Conservation (phyloP, 2,888 invertebrate species). For the Nephrotoma flavescens region DNA sequence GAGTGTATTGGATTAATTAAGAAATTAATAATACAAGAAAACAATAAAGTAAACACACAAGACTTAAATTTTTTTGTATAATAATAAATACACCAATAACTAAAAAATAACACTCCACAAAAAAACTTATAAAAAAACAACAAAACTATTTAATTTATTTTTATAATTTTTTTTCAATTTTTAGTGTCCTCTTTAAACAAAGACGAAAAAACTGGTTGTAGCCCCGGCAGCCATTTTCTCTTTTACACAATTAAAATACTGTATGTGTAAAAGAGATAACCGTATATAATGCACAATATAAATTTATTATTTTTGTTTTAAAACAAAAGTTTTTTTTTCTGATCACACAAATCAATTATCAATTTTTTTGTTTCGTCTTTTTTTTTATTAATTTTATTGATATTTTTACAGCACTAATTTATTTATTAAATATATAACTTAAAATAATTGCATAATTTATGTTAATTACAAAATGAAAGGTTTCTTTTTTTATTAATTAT, state of each 20-base stretch:
- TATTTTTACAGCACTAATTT: not conserved
- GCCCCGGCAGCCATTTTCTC: conserved; percentile 74
- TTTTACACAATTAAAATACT: conserved; percentile 20
- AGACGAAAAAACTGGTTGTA: conserved; percentile 41
- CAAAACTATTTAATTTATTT: not conserved
- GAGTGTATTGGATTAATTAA: not conserved
- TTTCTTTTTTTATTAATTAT: not conserved
- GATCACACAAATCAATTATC: not conserved
- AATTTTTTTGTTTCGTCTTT: not conserved
- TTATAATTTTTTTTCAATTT: not conserved
- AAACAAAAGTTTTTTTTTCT: conserved; percentile 3
- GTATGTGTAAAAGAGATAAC: not conserved
- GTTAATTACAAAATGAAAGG: not conserved
- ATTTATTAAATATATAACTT: conserved; percentile 1
- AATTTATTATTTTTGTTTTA: conserved; percentile 3
- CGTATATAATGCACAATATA: not conserved
- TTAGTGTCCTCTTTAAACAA: conserved; percentile 40
- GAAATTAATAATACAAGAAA: conserved; percentile 12
- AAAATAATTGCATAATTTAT: not conserved
- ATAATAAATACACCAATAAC: conserved; percentile 20
- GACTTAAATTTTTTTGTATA: conserved; percentile 4
- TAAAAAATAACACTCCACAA: conserved; percentile 16
- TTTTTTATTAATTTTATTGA: not conserved
- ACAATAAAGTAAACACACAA: conserved; percentile 31
- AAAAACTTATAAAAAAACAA: conserved; percentile 21